Conservation (phyloP, 2,888 invertebrate species). For the Melanophora roralis region DNA sequence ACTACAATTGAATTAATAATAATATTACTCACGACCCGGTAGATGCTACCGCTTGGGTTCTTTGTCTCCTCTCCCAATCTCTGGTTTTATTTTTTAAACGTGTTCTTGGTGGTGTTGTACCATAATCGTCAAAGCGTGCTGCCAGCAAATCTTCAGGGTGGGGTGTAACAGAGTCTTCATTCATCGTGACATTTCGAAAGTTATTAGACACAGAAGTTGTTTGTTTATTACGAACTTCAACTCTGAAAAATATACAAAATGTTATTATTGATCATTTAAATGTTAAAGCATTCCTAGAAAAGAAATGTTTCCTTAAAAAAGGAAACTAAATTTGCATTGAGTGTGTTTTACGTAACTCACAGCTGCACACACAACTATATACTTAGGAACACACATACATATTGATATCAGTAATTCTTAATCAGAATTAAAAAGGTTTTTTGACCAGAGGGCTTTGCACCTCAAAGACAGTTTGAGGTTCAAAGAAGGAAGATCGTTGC, state of each 20-base stretch:
- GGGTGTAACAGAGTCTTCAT: conserved; percentile 68
- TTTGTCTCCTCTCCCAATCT: conserved; percentile 77
- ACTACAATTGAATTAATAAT: no score
- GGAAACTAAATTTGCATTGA: no score
- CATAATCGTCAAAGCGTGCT: conserved; percentile 81
- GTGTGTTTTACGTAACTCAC: no score
- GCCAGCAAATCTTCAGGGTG: conserved; percentile 77
- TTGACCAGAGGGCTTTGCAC: no score
- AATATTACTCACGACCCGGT: conserved; percentile 70
- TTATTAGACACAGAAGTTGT: conserved; percentile 68
- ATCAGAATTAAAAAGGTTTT: no score
- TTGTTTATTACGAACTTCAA: conserved; percentile 74
- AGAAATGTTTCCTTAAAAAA: no score
- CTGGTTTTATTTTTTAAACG: conserved; percentile 82
- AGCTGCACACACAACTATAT: no score
- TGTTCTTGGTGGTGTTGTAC: conserved; percentile 88
- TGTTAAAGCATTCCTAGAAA: no score
- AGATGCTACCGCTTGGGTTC: conserved; percentile 66
- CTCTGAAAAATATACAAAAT: conserved; percentile 64
- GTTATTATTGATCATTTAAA: conserved; percentile 2
- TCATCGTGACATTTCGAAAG: conserved; percentile 63
- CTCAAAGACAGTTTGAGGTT: no score
- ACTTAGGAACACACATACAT: no score
- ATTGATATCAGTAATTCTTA: no score
- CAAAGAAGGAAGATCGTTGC: no score